Base-by-base conservation (phyloP, 2,888 invertebrate genomes). In the Eupithecia vulgata region DNA sequence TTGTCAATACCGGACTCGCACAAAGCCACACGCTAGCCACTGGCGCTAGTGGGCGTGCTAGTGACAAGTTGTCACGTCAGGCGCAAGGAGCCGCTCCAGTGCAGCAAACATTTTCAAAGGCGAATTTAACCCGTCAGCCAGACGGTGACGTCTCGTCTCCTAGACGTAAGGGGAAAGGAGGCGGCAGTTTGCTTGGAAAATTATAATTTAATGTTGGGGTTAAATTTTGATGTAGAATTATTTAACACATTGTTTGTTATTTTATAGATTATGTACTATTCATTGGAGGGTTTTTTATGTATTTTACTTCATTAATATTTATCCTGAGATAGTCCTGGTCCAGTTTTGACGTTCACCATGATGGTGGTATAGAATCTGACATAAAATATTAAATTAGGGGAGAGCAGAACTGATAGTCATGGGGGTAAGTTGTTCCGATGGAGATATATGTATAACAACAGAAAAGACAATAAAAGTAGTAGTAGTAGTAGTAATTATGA, bases 31-130 rank as follows among this genome's bases (percentile, higher is more conserved):
- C 75, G 70, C 72, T 72, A 70, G 76, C 74, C 71, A 69, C 67
- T 74, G 73, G 76, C 70, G 74, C 74, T 66, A 74, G 76, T 76
- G 74, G 71, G 81, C 78, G 82, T 87, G 88, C 75, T 72, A 74
- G 77, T 86, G 88, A 88, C 88, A 88, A 82, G 74, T 81, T 86
- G 87, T 88, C 88, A 86, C 84, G 84, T 87, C 86, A 86, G 74
- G 71, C 75, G 81, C 82, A 84, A 84, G 84, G 82, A 82, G 81
- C 81, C 71, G 80, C 79, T 78, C 67, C 74, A 72, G 66, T 75
- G 72, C 80, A 77, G 82, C 82, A 82, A 85, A 85, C 83, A 82
- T 82, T 85, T 85, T 83, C 83, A 82, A 84, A 82, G 82, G 83
- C 82, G 82, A 83, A 82, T 80, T 77, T 81, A 82, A 81, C 81